phyloP scores from a whole-genome alignment of 2,113 vertebrate genomes.

The Sciurus niger region DNA sequence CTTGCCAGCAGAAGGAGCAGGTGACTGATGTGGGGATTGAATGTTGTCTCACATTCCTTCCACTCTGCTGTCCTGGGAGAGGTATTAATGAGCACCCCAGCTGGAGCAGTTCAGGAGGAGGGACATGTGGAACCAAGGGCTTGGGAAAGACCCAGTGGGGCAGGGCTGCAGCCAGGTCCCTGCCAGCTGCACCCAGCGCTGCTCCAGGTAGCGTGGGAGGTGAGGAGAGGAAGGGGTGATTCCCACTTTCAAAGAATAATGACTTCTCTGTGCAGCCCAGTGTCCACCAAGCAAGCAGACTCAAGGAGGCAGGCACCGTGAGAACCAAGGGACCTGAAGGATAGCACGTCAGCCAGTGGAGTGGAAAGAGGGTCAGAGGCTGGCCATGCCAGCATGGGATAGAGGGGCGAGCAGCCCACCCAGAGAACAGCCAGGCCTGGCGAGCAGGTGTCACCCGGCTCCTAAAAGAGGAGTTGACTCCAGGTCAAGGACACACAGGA shows the following conservation, averaged over 20 bases:
- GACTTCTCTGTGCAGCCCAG: neutral
- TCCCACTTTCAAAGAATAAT: no score
- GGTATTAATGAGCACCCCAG: rapidly evolving
- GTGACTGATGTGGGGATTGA: rapidly evolving
- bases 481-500: neutral
- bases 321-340: neutral
- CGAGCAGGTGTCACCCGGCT: neutral
- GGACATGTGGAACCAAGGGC: rapidly evolving
- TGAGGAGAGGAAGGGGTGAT: neutral
- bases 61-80: no score
- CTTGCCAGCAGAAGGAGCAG: rapidly evolving
- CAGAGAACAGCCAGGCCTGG: neutral
- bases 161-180: rapidly evolving
- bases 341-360: no score
- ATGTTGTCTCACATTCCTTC: rapidly evolving
- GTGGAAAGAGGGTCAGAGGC: neutral
- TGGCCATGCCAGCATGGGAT: rapidly evolving
- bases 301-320: rapidly evolving
- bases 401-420: neutral
- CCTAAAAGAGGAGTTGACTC: neutral
- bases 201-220: neutral
- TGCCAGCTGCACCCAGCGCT: rapidly evolving
- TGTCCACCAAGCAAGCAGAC: no score
- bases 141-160: rapidly evolving
- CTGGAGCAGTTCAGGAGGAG: neutral